phyloP scores from a whole-genome alignment of 2,113 vertebrate genomes.

The Periophthalmodon schlosseri region DNA sequence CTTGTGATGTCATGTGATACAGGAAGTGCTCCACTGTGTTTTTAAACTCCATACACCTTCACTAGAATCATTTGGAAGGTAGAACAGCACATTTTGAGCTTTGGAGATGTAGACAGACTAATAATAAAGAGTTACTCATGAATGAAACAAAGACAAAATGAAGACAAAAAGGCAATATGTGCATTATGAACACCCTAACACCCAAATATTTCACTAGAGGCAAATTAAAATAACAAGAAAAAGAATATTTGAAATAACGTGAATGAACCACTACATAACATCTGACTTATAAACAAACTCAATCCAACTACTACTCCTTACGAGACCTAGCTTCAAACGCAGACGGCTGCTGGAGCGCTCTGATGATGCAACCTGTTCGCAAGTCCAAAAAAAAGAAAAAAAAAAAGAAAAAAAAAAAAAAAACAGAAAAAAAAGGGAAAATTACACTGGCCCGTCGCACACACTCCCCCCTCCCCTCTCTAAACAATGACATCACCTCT shows the following conservation, averaged over 20 bases:
- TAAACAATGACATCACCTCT: conserved; percentile 66
- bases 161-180: too few species aligned
- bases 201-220: too few species aligned
- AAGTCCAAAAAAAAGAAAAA: conserved; percentile 5
- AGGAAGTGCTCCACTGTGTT: too few species aligned
- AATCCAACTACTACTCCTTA: background rate
- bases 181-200: too few species aligned
- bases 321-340: conserved; percentile 14
- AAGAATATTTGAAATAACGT: background rate
- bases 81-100: too few species aligned
- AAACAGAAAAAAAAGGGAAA: background rate
- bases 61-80: too few species aligned
- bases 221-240: too few species aligned
- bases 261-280: background rate
- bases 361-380: conserved; percentile 67
- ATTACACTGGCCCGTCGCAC: background rate
- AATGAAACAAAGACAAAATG: too few species aligned
- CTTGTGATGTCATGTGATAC: too few species aligned
- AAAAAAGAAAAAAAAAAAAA: background rate
- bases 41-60: too few species aligned
- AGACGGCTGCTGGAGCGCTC: conserved; percentile 44
- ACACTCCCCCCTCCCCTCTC: conserved; percentile 2
- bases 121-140: too few species aligned
- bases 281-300: background rate
- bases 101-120: too few species aligned